These are phyloP conservation scores for Aphelinus certus DNA, from an alignment of 1,140 invertebrate species.

Conservation along the genomic window DNA sequence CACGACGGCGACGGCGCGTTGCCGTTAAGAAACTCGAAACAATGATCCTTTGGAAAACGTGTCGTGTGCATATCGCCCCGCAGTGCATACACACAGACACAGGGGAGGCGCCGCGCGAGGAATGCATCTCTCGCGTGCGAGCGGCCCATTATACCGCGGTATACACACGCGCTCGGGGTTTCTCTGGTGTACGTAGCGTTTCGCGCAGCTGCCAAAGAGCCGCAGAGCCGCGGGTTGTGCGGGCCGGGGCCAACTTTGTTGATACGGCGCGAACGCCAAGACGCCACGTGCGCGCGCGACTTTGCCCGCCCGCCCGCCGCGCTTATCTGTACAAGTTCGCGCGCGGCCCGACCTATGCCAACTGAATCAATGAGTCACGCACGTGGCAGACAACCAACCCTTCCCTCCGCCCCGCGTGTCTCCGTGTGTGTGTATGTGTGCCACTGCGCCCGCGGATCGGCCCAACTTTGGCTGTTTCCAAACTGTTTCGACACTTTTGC, in stretches of 20 bases:
- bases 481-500: too few relatives aligned
- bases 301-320: background rate
- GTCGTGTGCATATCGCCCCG: too few relatives aligned
- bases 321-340: constrained; percentile 5
- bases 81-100: background rate
- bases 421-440: too few relatives aligned
- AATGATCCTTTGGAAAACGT: too few relatives aligned
- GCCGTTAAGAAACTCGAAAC: too few relatives aligned
- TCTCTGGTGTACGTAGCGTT: background rate
- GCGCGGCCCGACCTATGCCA: constrained; percentile 18
- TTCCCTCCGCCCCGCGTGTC: too few relatives aligned
- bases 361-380: constrained; percentile 26
- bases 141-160: constrained; percentile 52
- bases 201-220: constrained; percentile 53
- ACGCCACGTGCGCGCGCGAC: constrained; percentile 41
- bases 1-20: too few relatives aligned
- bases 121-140: constrained; percentile 49
- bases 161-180: too few relatives aligned
- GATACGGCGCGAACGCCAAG: constrained; percentile 54
- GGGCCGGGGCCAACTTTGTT: constrained; percentile 49
- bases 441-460: too few relatives aligned
- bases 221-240: constrained; percentile 54
- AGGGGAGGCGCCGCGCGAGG: constrained; percentile 17
- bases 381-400: too few relatives aligned
- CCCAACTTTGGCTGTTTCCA: too few relatives aligned